Percentiles rank a stretch among this genome's conserved stretches.
phyloP scores from a whole-genome alignment of 2,888 invertebrate species.

The Schizaphis graminum region DNA sequence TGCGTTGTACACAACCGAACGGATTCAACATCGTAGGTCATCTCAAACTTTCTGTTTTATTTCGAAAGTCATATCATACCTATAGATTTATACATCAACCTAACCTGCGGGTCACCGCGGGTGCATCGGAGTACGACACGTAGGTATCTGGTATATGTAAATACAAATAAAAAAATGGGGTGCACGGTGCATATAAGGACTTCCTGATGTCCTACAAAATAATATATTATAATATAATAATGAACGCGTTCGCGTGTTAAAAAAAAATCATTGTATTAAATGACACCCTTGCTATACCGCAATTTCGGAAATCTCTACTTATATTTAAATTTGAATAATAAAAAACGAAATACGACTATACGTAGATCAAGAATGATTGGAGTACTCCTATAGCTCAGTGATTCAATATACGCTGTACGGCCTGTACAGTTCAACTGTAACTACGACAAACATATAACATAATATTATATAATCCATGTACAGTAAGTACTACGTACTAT shows the following conservation, averaged over 20 bases:
- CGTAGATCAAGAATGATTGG: background rate
- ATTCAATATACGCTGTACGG: background rate
- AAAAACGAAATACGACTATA: background rate
- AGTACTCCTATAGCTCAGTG: background rate
- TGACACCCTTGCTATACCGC: background rate
- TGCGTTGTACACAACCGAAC: background rate
- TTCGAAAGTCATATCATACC: background rate
- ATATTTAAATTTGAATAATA: background rate
- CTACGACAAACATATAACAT: background rate
- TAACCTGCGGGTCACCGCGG: background rate
- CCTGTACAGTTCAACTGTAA: too few species aligned
- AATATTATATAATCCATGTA: background rate
- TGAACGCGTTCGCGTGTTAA: background rate
- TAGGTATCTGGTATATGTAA: too few species aligned
- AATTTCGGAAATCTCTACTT: background rate
- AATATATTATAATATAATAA: background rate
- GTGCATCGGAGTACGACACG: background rate
- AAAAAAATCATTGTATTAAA: background rate
- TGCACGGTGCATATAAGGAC: conserved; percentile 40
- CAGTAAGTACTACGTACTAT: background rate
- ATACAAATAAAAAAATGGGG: background rate
- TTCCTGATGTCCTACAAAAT: conserved; percentile 42
- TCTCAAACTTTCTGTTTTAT: conserved; percentile 7
- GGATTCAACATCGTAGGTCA: background rate
- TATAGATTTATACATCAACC: background rate